Conservation (phyloP, 2,113 vertebrate genomes). For the Oceanites oceanicus region DNA sequence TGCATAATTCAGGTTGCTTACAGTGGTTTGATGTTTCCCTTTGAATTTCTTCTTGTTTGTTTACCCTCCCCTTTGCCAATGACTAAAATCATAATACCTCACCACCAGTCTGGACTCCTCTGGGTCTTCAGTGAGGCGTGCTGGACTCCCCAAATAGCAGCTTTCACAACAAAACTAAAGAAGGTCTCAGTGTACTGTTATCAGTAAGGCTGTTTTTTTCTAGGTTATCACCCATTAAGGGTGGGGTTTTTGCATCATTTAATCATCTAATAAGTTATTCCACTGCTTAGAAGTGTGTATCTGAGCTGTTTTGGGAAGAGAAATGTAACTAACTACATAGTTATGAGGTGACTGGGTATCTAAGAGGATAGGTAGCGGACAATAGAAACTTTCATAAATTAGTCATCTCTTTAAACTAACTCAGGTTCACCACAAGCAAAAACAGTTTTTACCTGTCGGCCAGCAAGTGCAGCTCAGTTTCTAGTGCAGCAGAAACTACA, state of each 20-base stretch:
- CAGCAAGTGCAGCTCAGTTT: neutral
- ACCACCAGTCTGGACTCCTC: neutral
- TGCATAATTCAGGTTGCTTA: conserved; percentile 48
- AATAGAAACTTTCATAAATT: neutral
- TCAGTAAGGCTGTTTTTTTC: neutral
- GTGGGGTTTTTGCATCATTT: neutral
- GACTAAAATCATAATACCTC: neutral
- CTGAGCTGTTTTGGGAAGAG: neutral
- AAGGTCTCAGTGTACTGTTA: neutral
- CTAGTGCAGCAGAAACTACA: neutral
- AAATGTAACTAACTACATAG: neutral
- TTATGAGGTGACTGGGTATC: neutral
- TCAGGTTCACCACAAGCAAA: neutral
- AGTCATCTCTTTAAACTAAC: neutral
- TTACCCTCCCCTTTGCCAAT: neutral
- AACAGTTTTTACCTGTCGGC: neutral
- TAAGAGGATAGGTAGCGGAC: neutral
- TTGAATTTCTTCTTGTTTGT: conserved; percentile 16
- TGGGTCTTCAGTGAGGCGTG: neutral
- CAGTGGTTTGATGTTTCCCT: neutral
- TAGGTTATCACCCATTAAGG: neutral
- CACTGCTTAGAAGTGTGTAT: neutral
- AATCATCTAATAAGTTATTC: neutral
- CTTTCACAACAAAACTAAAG: neutral
- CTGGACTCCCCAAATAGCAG: neutral